A percentile compares a stretch with the other conserved stretches of the same genome.
These are phyloP conservation scores for Drosophila seguyi DNA, from an alignment of 1,140 invertebrate species.

Conservation along the genomic window DNA sequence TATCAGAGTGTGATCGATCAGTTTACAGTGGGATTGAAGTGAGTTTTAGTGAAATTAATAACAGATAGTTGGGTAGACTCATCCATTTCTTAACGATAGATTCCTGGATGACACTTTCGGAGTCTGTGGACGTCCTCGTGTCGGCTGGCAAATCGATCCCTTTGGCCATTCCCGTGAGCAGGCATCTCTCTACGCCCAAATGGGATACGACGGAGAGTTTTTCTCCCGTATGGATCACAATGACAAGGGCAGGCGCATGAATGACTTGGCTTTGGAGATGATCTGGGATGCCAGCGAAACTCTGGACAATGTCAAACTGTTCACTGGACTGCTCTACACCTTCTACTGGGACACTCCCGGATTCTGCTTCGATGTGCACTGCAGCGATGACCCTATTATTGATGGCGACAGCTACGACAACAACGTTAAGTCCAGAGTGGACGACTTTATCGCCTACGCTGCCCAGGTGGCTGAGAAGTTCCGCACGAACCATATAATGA, in stretches of 20 bases:
- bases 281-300: conserved; percentile 87
- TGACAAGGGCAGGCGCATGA: conserved; percentile 90
- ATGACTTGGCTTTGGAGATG: conserved; percentile 86
- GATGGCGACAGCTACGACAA: conserved; percentile 91
- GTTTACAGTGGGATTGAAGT: conserved; percentile 93
- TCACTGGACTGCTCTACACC: conserved; percentile 91
- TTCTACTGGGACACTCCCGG: conserved; percentile 93
- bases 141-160: conserved; percentile 97
- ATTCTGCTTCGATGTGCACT: conserved; percentile 95
- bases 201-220: conserved; percentile 95
- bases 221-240: conserved; percentile 95
- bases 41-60: conserved; percentile 39
- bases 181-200: conserved; percentile 93
- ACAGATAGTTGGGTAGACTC: too few species aligned
- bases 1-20: conserved; percentile 98
- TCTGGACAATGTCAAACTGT: conserved; percentile 88
- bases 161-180: conserved; percentile 96
- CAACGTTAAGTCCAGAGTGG: conserved; percentile 89
- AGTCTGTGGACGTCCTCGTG: conserved; percentile 91
- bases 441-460: conserved; percentile 87
- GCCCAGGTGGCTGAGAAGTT: conserved; percentile 87
- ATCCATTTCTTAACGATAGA: conserved; percentile 10
- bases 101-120: conserved; percentile 94
- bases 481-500: conserved; percentile 91
- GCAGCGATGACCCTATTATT: conserved; percentile 93